phyloP scores from a whole-genome alignment of 2,888 invertebrate species.

The Thymelicus acteon region DNA sequence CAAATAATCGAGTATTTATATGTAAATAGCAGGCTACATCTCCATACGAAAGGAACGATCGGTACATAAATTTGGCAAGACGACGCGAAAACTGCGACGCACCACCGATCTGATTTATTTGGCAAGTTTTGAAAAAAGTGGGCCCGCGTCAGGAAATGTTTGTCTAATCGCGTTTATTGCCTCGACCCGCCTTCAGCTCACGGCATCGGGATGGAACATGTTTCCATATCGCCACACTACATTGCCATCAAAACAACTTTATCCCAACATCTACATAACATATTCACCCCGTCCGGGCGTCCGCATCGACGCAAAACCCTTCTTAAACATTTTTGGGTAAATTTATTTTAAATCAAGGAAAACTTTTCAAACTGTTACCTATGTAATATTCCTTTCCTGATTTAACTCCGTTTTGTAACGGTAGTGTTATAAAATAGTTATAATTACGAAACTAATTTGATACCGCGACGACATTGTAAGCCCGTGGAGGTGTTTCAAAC shows the following conservation, averaged over 20 bases:
- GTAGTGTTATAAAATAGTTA: not conserved
- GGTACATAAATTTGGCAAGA: conserved; percentile 85
- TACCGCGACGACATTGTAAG: conserved; percentile 14
- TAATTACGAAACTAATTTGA: conserved; percentile 16
- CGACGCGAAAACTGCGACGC: conserved; percentile 83
- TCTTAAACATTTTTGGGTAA: not conserved
- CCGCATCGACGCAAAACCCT: not conserved
- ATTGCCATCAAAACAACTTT: conserved; percentile 51
- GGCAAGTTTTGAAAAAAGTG: conserved; percentile 82
- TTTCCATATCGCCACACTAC: conserved; percentile 40
- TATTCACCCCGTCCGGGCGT: conserved; percentile 27
- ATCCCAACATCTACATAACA: conserved; percentile 40
- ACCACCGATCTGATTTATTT: conserved; percentile 83
- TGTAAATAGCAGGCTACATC: conserved; percentile 84
- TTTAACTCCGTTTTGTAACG: not conserved
- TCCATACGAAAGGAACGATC: conserved; percentile 85
- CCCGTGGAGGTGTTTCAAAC: conserved; percentile 45
- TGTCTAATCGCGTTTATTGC: conserved; percentile 83
- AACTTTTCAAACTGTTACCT: not conserved
- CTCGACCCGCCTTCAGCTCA: conserved; percentile 72
- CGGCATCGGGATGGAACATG: conserved; percentile 60
- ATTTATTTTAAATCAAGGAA: not conserved
- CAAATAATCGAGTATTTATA: conserved; percentile 86
- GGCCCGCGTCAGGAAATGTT: conserved; percentile 82
- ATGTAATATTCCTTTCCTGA: no score